phyloP scores from a whole-genome alignment of 1,140 invertebrate species.

The Myzus persicae region DNA sequence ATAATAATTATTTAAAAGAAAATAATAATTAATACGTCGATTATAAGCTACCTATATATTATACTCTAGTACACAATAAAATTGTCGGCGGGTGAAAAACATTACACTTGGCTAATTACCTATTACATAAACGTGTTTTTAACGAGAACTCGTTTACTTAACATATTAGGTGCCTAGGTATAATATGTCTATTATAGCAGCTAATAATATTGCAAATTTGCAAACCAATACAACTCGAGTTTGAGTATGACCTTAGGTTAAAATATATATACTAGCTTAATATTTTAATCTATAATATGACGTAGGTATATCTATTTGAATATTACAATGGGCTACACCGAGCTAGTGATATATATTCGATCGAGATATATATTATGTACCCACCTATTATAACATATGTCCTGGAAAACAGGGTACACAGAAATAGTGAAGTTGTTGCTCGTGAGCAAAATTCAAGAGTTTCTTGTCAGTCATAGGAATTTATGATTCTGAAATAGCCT shows the following conservation, averaged over 20 bases:
- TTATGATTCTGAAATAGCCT: too few species aligned
- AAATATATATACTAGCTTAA: too few species aligned
- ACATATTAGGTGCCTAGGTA: neutral
- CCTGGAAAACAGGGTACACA: too few species aligned
- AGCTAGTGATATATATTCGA: too few species aligned
- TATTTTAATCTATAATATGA: too few species aligned
- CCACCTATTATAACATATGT: too few species aligned
- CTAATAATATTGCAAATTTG: neutral
- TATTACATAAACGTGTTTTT: neutral
- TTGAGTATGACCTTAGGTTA: neutral
- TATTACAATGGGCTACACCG: too few species aligned
- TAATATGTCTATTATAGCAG: neutral
- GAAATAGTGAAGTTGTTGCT: too few species aligned
- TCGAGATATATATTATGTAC: too few species aligned
- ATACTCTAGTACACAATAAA: neutral
- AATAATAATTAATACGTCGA: neutral
- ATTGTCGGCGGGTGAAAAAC: neutral
- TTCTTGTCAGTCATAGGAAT: too few species aligned
- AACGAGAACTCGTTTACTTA: slow-evolving; percentile 2
- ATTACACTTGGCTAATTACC: neutral
- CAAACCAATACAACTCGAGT: neutral
- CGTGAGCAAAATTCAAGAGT: too few species aligned
- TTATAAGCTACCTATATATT: neutral
- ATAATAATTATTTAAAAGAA: neutral
- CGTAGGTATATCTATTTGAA: too few species aligned